Conservation (phyloP, 2,797 vertebrate genomes). For the Acrocephalus scirpaceus region DNA sequence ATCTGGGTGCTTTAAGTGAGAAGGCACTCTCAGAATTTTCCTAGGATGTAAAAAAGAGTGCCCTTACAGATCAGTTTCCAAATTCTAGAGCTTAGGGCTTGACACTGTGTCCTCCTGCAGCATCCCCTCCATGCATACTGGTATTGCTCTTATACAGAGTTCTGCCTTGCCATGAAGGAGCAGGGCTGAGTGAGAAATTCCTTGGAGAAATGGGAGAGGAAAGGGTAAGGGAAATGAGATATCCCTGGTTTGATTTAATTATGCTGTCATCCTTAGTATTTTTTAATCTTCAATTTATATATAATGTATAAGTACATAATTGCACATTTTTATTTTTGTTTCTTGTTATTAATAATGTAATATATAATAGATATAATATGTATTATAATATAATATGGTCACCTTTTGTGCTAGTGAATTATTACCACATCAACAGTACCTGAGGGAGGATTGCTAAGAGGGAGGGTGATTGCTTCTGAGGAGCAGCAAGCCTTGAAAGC, state of each 20-base stretch:
- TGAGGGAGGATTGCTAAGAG: background rate
- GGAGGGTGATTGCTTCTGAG: background rate
- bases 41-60: background rate
- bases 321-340: background rate
- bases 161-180: background rate
- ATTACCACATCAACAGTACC: background rate
- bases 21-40: background rate
- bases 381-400: background rate
- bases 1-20: background rate
- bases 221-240: background rate
- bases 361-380: background rate
- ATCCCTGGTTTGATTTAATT: background rate
- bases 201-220: background rate
- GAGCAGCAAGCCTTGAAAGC: background rate
- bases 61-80: background rate
- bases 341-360: background rate
- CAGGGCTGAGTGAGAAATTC: background rate
- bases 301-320: background rate
- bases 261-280: background rate
- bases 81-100: background rate
- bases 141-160: background rate
- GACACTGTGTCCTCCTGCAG: background rate
- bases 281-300: background rate
- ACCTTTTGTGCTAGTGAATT: background rate
- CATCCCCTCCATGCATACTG: rapidly evolving